These are phyloP conservation scores for Machimus rusticus DNA, from an alignment of 2,888 invertebrate genomes.

Conservation along the genomic window DNA sequence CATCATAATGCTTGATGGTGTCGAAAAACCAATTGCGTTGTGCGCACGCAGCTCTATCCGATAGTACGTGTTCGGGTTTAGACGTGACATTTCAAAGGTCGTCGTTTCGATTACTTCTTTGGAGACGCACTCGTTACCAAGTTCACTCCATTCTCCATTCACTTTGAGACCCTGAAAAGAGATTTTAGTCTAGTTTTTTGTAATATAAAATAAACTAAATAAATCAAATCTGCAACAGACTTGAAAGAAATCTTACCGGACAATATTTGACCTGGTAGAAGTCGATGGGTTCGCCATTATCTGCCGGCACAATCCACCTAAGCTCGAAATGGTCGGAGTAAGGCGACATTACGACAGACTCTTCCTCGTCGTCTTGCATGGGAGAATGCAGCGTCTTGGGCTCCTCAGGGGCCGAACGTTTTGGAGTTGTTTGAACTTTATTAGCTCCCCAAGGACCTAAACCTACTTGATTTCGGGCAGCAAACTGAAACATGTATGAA, in stretches of 20 bases:
- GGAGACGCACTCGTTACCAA: slow-evolving; percentile 66
- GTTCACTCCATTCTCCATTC: slow-evolving; percentile 71
- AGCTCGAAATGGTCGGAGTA: slow-evolving; percentile 83
- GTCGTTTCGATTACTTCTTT: slow-evolving; percentile 71
- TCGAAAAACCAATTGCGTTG: slow-evolving; percentile 84
- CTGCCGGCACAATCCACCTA: slow-evolving; percentile 84
- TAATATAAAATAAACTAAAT: background rate
- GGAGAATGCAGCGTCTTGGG: slow-evolving; percentile 69
- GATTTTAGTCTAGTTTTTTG: background rate
- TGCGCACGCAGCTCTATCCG: slow-evolving; percentile 84
- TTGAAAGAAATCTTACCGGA: slow-evolving; percentile 67
- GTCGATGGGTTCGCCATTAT: slow-evolving; percentile 90
- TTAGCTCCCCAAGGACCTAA: slow-evolving; percentile 76
- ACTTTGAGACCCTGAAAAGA: slow-evolving; percentile 70
- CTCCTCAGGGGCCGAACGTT: slow-evolving; percentile 78
- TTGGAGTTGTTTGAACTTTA: slow-evolving; percentile 75
- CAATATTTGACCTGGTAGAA: slow-evolving; percentile 82
- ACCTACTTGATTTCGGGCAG: slow-evolving; percentile 85
- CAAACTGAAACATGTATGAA: slow-evolving; percentile 81
- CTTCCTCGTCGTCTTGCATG: slow-evolving; percentile 62
- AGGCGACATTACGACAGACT: slow-evolving; percentile 67
- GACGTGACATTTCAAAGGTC: slow-evolving; percentile 72
- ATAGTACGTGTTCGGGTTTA: slow-evolving; percentile 83
- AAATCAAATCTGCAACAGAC: background rate
- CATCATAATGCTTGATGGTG: slow-evolving; percentile 78